Conservation (phyloP, 2,797 vertebrate species). For the Anabas testudineus region DNA sequence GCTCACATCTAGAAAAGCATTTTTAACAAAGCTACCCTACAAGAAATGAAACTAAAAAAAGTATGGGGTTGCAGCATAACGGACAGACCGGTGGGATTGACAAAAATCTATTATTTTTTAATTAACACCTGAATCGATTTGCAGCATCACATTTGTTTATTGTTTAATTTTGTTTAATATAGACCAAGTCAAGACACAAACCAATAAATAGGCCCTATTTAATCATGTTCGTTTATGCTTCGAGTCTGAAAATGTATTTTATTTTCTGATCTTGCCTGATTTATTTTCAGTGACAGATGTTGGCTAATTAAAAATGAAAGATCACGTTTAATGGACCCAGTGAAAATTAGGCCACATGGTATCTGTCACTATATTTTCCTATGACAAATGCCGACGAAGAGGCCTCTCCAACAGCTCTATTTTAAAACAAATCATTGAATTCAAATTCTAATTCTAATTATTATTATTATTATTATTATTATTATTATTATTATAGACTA, state of each 20-base stretch:
- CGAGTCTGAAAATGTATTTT: background rate
- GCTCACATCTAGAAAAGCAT: conserved; percentile 21
- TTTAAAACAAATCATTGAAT: background rate
- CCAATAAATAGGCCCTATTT: background rate
- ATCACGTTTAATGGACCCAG: background rate
- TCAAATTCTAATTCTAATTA: no score
- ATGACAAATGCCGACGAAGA: conserved; percentile 2
- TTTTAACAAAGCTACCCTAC: background rate
- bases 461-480: no score
- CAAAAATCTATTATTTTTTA: background rate
- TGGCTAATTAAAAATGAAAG: background rate
- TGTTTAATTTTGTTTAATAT: background rate
- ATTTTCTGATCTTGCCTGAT: background rate
- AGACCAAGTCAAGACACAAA: conserved; percentile 7
- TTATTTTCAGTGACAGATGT: background rate
- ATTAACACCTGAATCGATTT: background rate
- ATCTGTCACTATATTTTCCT: background rate
- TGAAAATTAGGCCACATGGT: conserved; percentile 6
- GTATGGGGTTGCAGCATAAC: background rate
- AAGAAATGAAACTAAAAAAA: background rate
- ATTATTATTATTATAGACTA: background rate
- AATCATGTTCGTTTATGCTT: conserved; percentile 12
- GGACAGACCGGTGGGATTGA: background rate
- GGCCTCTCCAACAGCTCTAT: background rate
- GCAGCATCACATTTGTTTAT: background rate